These are phyloP conservation scores for Rhopalosiphum nymphaeae DNA, from an alignment of 2,888 invertebrate genomes.

Conservation along the genomic window DNA sequence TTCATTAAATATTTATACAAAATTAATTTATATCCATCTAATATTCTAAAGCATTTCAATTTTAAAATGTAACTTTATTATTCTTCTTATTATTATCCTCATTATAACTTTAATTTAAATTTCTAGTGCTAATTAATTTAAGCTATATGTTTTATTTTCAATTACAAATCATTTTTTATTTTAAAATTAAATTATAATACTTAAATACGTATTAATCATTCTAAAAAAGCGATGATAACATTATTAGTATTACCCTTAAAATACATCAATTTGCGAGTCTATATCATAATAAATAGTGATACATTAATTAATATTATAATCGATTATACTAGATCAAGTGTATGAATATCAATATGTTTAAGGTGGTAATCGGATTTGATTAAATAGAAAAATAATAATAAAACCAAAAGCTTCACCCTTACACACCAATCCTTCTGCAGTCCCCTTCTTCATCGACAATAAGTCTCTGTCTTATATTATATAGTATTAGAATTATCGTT, in stretches of 20 bases:
- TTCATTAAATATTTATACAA: too few relatives aligned
- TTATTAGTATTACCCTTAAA: too few relatives aligned
- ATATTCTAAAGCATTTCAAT: too few relatives aligned
- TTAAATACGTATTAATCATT: neutral
- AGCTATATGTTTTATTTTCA: too few relatives aligned
- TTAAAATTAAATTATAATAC: too few relatives aligned
- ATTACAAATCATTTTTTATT: too few relatives aligned
- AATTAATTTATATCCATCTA: too few relatives aligned
- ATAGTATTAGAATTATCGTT: slow-evolving; percentile 54
- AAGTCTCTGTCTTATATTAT: neutral
- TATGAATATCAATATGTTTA: slow-evolving; percentile 17
- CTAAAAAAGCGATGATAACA: neutral
- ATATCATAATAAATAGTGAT: neutral
- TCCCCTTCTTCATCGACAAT: slow-evolving; percentile 15
- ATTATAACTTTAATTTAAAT: too few relatives aligned
- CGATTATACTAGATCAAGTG: neutral
- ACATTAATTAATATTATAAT: neutral
- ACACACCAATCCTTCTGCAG: neutral
- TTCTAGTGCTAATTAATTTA: too few relatives aligned
- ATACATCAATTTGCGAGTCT: neutral
- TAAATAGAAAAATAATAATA: slow-evolving; percentile 2
- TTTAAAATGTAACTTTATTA: too few relatives aligned
- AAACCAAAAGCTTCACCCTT: slow-evolving; percentile 35
- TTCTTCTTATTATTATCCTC: too few relatives aligned
- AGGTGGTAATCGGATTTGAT: slow-evolving; percentile 31